phyloP scores from a whole-genome alignment of 2,888 invertebrate genomes.

The Monochamus alternatus region DNA sequence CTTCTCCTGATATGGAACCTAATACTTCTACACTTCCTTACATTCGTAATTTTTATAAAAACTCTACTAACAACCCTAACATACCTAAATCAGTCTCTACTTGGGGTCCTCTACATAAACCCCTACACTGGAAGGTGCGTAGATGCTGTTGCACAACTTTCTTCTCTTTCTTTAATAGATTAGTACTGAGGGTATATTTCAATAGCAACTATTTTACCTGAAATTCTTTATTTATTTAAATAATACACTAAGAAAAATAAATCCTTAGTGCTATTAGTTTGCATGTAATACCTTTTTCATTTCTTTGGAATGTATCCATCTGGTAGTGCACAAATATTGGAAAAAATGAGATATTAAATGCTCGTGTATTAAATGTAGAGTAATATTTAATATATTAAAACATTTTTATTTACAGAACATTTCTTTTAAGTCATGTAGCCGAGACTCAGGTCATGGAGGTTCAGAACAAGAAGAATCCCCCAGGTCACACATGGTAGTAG shows the following conservation, averaged over 20 bases:
- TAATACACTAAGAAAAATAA: background rate
- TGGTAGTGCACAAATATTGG: background rate
- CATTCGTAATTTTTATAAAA: slow-evolving; percentile 71
- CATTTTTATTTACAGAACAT: slow-evolving; percentile 78
- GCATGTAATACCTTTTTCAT: slow-evolving; percentile 4
- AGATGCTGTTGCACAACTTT: slow-evolving; percentile 45
- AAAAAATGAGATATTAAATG: too few species aligned
- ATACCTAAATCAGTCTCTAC: slow-evolving; percentile 78
- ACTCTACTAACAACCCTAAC: slow-evolving; percentile 69
- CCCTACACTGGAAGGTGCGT: slow-evolving; percentile 78
- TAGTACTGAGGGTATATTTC: slow-evolving; percentile 17
- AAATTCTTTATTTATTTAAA: background rate
- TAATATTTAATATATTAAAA: background rate
- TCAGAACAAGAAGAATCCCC: slow-evolving; percentile 80
- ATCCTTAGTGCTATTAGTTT: background rate
- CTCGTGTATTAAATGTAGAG: background rate
- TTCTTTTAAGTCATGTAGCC: slow-evolving; percentile 86
- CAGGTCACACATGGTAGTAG: slow-evolving; percentile 73
- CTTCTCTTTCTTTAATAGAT: slow-evolving; percentile 3
- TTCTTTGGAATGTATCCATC: background rate
- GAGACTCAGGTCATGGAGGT: slow-evolving; percentile 78
- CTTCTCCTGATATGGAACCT: slow-evolving; percentile 66
- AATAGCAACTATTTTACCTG: too few species aligned
- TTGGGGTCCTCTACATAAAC: slow-evolving; percentile 78
- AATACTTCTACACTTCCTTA: slow-evolving; percentile 71